These are phyloP conservation scores for Nycticryphes semicollaris DNA, from an alignment of 2,113 vertebrate genomes.

Conservation along the genomic window DNA sequence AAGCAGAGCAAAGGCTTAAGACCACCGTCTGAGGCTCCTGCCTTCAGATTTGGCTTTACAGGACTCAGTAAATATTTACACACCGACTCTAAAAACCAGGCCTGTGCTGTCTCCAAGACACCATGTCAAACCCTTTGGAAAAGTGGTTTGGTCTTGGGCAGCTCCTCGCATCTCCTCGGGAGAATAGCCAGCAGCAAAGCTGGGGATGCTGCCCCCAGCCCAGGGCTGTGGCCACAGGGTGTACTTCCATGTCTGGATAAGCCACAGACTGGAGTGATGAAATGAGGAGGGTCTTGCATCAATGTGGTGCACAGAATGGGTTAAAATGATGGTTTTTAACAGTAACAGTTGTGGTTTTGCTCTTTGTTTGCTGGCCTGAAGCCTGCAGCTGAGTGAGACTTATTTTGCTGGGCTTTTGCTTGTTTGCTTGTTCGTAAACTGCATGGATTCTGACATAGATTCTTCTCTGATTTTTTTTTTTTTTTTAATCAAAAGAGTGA, in stretches of 20 bases:
- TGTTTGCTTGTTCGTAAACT: not conserved
- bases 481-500: not conserved
- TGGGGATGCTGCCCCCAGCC: not conserved
- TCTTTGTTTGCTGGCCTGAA: not conserved
- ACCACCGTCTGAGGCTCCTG: not conserved
- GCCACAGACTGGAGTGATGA: not conserved
- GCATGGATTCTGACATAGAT: not conserved
- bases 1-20: not conserved
- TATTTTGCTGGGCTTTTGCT: not conserved
- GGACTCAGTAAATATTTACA: not conserved
- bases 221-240: not conserved
- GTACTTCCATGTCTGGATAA: not conserved
- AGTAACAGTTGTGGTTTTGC: not conserved
- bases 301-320: not conserved
- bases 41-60: fast-evolving
- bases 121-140: not conserved
- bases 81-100: not conserved
- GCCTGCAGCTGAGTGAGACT: not conserved
- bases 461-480: not conserved
- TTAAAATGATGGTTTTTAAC: not conserved
- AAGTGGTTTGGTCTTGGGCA: not conserved
- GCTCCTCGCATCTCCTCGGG: fast-evolving
- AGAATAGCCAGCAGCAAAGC: not conserved
- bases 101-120: not conserved
- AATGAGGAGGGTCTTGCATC: not conserved